Conservation (phyloP, 2,113 vertebrate genomes). For the Panthera tigris region DNA sequence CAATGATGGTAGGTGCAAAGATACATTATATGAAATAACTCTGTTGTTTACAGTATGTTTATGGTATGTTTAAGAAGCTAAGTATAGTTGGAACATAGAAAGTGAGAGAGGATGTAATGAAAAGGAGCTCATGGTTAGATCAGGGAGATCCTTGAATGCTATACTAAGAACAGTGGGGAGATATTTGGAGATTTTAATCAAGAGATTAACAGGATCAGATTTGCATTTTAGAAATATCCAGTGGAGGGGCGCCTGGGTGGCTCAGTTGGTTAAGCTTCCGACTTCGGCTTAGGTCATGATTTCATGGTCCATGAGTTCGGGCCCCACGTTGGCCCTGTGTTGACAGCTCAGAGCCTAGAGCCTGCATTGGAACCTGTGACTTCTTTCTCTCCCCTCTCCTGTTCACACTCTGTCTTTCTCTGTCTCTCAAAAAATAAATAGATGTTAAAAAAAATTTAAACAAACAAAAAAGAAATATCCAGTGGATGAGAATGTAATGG, state of each 20-base stretch:
- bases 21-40: background rate
- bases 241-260: background rate
- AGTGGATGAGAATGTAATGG: background rate
- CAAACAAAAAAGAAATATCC: background rate
- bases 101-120: background rate
- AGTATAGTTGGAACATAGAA: background rate
- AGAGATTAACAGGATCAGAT: background rate
- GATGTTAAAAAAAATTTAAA: no score
- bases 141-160: background rate
- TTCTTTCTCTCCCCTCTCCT: no score
- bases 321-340: no score
- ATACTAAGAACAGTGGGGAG: background rate
- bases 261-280: no score
- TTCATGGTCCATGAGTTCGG: no score
- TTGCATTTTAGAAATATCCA: slow-evolving; percentile 21
- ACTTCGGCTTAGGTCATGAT: no score
- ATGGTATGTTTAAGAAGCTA: background rate
- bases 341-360: no score
- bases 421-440: no score
- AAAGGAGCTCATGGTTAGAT: background rate
- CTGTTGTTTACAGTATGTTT: background rate
- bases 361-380: no score
- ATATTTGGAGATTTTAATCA: slow-evolving; percentile 22
- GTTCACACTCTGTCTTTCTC: no score
- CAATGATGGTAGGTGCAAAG: background rate